These are phyloP conservation scores for Lasioglossum malachurum DNA, from an alignment of 2,888 invertebrate species.

Conservation along the genomic window DNA sequence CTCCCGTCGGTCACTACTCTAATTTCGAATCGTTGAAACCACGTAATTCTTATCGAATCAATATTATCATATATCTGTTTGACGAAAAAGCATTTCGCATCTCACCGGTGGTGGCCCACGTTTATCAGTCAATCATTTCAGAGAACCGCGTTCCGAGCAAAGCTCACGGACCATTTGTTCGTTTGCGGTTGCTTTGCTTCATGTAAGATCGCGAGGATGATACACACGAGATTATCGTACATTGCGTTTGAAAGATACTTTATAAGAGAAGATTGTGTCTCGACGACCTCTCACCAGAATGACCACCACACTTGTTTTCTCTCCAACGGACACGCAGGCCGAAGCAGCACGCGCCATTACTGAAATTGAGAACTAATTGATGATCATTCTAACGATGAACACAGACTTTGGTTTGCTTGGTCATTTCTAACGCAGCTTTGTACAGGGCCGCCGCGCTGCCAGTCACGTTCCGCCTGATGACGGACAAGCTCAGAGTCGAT, in stretches of 20 bases:
- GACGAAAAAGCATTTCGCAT: not conserved
- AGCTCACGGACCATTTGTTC: not conserved
- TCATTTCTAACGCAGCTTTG: slow-evolving; percentile 80
- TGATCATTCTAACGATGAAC: slow-evolving; percentile 35
- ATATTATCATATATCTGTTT: not conserved
- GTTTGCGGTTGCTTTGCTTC: not conserved
- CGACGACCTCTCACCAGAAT: slow-evolving; percentile 72
- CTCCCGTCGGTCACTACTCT: slow-evolving; percentile 16
- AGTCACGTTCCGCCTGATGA: slow-evolving; percentile 94
- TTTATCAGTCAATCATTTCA: not conserved
- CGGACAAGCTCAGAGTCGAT: slow-evolving; percentile 93
- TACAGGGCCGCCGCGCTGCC: slow-evolving; percentile 93
- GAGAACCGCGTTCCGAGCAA: not conserved
- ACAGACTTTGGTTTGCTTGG: not conserved
- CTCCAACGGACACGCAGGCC: slow-evolving; percentile 58
- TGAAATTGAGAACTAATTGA: slow-evolving; percentile 33
- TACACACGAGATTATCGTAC: not conserved
- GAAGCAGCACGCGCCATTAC: slow-evolving; percentile 51
- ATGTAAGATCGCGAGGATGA: not conserved
- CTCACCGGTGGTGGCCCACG: not conserved
- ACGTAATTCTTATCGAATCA: not conserved
- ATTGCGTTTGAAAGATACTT: not conserved
- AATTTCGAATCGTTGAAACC: not conserved
- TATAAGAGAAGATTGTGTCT: not conserved
- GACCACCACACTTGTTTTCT: slow-evolving; percentile 66